Evolutionary conservation across 2,113 vertebrate species (phyloP), one percentile per base, ranked within the genome.

Genomic region (Rhipidura dahli): DNA sequence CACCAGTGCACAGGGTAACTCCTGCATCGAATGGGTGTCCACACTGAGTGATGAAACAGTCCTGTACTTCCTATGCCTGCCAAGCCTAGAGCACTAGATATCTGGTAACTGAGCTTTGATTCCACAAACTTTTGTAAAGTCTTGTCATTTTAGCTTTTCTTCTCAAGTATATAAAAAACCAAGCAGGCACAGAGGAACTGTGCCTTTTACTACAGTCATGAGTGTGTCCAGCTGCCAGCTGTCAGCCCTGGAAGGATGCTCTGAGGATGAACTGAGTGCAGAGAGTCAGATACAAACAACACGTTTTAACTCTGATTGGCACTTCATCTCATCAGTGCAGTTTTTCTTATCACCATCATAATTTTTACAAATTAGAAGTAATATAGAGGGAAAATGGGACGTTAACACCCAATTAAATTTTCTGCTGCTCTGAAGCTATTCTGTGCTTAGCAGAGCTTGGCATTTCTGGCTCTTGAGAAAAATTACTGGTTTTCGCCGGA

Each of bases 401-500:
- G 14, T 47, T 60, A 51, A 28, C 70, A 19, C 16, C 4, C 13
- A 7, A 2, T 47, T 83, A 44, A 53, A 15, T 69, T 80, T 45
- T 31, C 31, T 71, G 35, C 30, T 83, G 10, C 49, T 80, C 45
- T 69, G 68, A 70, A 89, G 57, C 13, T 49, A 35, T 31, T 47
- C n/a, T 45, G 45, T 80, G 45, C 40, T 77, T 69, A 28, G 17
- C 37, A 83, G 59, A 86, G n/a, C 20, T 76, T 72, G 44, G 17
- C 4, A 6, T 35, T 79, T 79, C 26, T 51, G 35, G 16, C 27
- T 66, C 16, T 59, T 44, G 44, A 86, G 51, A 10, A 20, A 61
- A 76, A 60, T 10, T 1, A 28, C 15, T 68, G 2, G 1, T 40
- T 94, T 69, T 75, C 16, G 7, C 10, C 0, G 0, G 39, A 60